These are phyloP conservation scores for Limnodromus scolopaceus DNA, from an alignment of 2,797 vertebrate genomes.

Conservation along the genomic window DNA sequence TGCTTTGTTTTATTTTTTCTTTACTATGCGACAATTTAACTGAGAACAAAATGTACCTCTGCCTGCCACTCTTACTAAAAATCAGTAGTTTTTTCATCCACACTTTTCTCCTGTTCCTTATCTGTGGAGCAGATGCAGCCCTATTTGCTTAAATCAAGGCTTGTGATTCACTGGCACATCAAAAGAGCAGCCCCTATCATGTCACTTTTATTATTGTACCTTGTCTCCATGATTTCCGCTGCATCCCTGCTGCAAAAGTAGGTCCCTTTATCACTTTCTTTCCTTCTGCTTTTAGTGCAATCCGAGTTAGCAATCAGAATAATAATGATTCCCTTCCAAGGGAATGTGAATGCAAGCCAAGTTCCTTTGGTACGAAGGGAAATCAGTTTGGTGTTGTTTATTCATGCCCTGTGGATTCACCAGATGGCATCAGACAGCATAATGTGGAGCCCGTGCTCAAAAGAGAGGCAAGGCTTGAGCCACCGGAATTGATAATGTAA, in stretches of 20 bases:
- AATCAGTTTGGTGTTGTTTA: slow-evolving; percentile 63
- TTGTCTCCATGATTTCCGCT: slow-evolving; percentile 3
- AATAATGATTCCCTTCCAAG: slow-evolving; percentile 45
- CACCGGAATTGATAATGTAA: neutral
- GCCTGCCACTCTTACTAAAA: neutral
- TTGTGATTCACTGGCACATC: slow-evolving; percentile 22
- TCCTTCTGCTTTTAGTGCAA: slow-evolving; percentile 12
- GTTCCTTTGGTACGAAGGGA: slow-evolving; percentile 33
- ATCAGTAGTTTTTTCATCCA: slow-evolving; percentile 7
- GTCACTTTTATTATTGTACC: neutral
- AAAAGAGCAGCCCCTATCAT: slow-evolving; percentile 18
- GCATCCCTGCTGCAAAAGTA: neutral
- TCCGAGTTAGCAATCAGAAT: slow-evolving; percentile 42
- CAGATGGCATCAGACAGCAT: slow-evolving; percentile 68
- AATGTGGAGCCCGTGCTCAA: slow-evolving; percentile 29
- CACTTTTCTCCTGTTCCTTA: neutral
- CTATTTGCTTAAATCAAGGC: slow-evolving; percentile 21
- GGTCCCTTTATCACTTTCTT: slow-evolving; percentile 4
- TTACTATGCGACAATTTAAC: neutral
- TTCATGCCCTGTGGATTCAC: slow-evolving; percentile 61
- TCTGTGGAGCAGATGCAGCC: slow-evolving; percentile 11
- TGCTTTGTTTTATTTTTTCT: neutral
- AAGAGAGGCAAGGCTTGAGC: slow-evolving; percentile 3
- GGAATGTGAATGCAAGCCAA: slow-evolving; percentile 62
- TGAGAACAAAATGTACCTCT: neutral